Percentiles rank a stretch among this genome's conserved stretches.
phyloP scores from a whole-genome alignment of 2,888 invertebrate species.

The Agrotis exclamationis region DNA sequence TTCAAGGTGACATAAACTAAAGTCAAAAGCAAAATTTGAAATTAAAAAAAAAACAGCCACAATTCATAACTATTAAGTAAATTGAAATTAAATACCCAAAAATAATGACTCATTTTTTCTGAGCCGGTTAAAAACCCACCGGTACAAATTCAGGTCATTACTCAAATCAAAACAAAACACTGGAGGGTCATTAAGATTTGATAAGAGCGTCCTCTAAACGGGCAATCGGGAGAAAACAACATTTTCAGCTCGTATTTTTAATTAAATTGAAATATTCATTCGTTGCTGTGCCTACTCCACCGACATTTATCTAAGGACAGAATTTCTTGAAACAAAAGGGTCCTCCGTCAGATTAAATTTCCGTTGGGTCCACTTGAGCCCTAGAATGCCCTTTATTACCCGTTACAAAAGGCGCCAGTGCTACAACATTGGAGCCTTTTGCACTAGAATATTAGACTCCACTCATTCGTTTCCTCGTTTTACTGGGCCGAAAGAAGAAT shows the following conservation, averaged over 20 bases:
- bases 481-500: slow-evolving; percentile 62
- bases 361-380: slow-evolving; percentile 87
- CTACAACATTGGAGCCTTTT: slow-evolving; percentile 53
- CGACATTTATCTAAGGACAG: slow-evolving; percentile 87
- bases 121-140: slow-evolving; percentile 41
- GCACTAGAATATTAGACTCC: slow-evolving; percentile 86
- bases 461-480: slow-evolving; percentile 79
- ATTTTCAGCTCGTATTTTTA: slow-evolving; percentile 81
- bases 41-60: background rate
- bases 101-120: background rate
- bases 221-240: slow-evolving; percentile 73
- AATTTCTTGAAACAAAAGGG: slow-evolving; percentile 85
- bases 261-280: slow-evolving; percentile 88
- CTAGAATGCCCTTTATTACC: slow-evolving; percentile 88
- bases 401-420: slow-evolving; percentile 82
- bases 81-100: slow-evolving; percentile 1
- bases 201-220: slow-evolving; percentile 71
- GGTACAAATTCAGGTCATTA: slow-evolving; percentile 66
- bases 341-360: slow-evolving; percentile 88
- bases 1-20: background rate
- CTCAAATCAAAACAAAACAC: slow-evolving; percentile 64
- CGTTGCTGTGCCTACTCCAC: slow-evolving; percentile 77
- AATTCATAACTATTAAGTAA: background rate
- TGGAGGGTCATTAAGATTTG: slow-evolving; percentile 65
- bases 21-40: no score